Percentiles rank a stretch among this genome's conserved stretches.
phyloP scores from a whole-genome alignment of 2,797 vertebrate genomes.

The Enteromius fasciolatus region DNA sequence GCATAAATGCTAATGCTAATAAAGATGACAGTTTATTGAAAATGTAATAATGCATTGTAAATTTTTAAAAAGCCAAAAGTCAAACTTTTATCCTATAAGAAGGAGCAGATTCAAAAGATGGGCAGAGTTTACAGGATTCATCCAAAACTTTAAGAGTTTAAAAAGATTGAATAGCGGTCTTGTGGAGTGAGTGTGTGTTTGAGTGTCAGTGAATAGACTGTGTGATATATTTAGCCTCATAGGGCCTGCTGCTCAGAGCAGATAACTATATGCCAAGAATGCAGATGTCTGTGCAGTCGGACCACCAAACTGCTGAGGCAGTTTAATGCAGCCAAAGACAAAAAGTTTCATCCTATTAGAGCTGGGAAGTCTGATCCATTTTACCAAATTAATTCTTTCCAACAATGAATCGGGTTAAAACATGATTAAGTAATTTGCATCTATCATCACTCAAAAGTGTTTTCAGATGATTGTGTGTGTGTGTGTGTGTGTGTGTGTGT shows the following conservation, averaged over 20 bases:
- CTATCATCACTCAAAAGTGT: constrained; percentile 1
- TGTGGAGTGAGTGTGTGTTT: constrained; percentile 40
- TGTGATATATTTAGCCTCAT: constrained; percentile 60
- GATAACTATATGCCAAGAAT: constrained; percentile 65
- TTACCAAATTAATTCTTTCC: constrained; percentile 16
- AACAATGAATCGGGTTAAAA: constrained; percentile 3
- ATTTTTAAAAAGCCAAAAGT: no score
- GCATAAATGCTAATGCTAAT: neutral
- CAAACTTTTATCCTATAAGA: neutral
- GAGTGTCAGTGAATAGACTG: constrained; percentile 52
- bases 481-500: neutral
- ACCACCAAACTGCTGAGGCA: constrained; percentile 61
- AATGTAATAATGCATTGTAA: neutral
- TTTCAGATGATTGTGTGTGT: neutral
- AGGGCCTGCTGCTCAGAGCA: constrained; percentile 61
- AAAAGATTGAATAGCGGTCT: constrained; percentile 43
- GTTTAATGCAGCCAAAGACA: constrained; percentile 45
- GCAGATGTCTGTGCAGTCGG: constrained; percentile 63
- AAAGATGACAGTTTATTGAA: neutral
- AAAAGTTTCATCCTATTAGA: constrained; percentile 27
- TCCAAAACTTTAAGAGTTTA: constrained; percentile 33
- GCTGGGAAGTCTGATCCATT: constrained; percentile 19
- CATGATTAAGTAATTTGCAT: constrained; percentile 9
- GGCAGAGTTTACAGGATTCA: constrained; percentile 43
- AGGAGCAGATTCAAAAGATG: constrained; percentile 53